A percentile compares a stretch with the other conserved stretches of the same genome.
phyloP scores from a whole-genome alignment of 2,797 vertebrate species.

The Tolypeutes matacus region DNA sequence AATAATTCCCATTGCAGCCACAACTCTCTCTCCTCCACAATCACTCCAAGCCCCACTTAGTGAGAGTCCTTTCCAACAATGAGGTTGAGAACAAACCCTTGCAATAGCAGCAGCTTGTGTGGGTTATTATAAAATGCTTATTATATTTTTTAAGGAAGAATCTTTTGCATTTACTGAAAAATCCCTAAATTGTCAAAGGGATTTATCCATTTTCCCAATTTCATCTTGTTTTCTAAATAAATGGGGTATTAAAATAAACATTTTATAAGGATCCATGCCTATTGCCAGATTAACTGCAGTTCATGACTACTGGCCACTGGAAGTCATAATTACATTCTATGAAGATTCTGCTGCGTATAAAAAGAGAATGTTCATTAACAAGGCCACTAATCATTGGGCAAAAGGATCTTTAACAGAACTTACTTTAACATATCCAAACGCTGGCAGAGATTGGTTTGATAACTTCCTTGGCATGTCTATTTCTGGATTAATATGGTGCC shows the following conservation, averaged over 20 bases:
- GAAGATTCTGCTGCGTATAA: not conserved
- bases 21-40: not conserved
- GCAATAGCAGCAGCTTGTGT: not conserved
- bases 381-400: not conserved
- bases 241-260: not conserved
- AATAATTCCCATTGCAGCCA: not conserved
- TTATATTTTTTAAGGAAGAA: not conserved
- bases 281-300: not conserved
- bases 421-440: slow-evolving; percentile 84
- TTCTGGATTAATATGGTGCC: slow-evolving; percentile 86
- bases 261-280: not conserved
- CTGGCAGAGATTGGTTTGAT: slow-evolving; percentile 56
- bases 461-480: slow-evolving; percentile 80
- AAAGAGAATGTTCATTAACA: not conserved
- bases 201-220: slow-evolving; percentile 2
- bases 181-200: not conserved
- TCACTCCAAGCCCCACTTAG: not conserved
- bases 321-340: not conserved
- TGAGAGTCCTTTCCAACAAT: not conserved
- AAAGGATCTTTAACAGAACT: slow-evolving; percentile 64
- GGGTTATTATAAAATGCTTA: not conserved
- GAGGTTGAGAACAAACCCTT: not conserved
- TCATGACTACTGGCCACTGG: not conserved
- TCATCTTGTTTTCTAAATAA: slow-evolving; percentile 41
- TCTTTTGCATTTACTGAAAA: not conserved